Percentiles rank a stretch among this genome's conserved stretches.
Evolutionary conservation across 37 sponge, comb jelly and placozoan genomes (phyloP).

Genomic region (Oopsacas minuta): DNA sequence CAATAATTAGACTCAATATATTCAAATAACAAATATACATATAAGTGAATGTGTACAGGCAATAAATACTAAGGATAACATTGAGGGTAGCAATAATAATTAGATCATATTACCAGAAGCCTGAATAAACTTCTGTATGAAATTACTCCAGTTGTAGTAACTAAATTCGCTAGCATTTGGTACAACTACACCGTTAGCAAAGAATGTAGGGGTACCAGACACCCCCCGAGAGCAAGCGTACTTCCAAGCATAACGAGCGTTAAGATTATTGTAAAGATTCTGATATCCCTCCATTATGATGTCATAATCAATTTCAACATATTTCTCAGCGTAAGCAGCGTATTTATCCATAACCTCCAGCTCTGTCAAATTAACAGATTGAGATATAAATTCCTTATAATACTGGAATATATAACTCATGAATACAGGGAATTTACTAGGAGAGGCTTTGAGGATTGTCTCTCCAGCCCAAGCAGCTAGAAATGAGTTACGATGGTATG

Average conservation of each 20-base stretch:
- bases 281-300: not conserved
- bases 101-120: no score
- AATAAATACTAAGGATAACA: no score
- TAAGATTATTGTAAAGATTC: not conserved
- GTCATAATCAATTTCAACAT: not conserved
- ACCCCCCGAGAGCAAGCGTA: conserved; percentile 3
- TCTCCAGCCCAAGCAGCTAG: conserved; percentile 8
- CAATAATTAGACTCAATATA: no score
- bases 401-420: conserved; percentile 8
- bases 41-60: no score
- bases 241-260: conserved; percentile 13
- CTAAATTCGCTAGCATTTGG: not conserved
- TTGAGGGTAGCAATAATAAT: no score
- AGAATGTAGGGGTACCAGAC: not conserved
- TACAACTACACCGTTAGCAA: not conserved
- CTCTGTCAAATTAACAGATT: not conserved
- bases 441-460: not conserved
- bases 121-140: not conserved
- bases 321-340: not conserved
- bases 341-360: not conserved
- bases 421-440: not conserved
- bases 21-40: no score
- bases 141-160: not conserved
- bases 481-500: conserved; percentile 12
- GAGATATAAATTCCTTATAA: not conserved